A percentile compares a stretch with the other conserved stretches of the same genome.
Evolutionary conservation across 2,113 vertebrate genomes (phyloP).

Genomic region (Pedetes capensis): DNA sequence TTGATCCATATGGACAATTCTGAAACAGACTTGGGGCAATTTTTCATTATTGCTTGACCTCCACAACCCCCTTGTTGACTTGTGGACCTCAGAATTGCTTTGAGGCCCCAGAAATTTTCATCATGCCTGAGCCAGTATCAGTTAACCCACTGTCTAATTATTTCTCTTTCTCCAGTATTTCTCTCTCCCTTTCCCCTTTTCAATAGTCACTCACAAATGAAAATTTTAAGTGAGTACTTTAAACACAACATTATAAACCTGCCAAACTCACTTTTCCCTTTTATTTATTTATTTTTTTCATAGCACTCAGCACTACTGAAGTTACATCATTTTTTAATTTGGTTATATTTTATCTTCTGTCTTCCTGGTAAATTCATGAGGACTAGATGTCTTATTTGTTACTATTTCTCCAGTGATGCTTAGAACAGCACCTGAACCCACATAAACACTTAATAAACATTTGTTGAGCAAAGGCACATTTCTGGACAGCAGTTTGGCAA

Average conservation of each 20-base stretch:
- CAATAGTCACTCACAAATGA: background rate
- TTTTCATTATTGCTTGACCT: background rate
- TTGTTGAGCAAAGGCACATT: constrained; percentile 8
- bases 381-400: background rate
- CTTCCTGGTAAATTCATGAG: background rate
- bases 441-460: background rate
- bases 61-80: background rate
- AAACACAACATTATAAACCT: background rate
- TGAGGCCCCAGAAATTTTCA: background rate
- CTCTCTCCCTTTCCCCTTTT: background rate
- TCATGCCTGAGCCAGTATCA: background rate
- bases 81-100: background rate
- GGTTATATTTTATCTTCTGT: background rate
- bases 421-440: background rate
- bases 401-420: background rate
- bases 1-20: background rate
- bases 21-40: background rate
- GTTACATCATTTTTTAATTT: background rate
- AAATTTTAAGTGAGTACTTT: background rate
- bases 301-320: background rate
- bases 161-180: background rate
- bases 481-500: background rate
- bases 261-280: background rate
- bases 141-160: background rate
- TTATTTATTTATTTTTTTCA: constrained; percentile 39